Percentiles rank a stretch among this genome's conserved stretches.
Evolutionary conservation across 2,797 vertebrate genomes (phyloP).

Genomic region (Macrochelys suwanniensis): DNA sequence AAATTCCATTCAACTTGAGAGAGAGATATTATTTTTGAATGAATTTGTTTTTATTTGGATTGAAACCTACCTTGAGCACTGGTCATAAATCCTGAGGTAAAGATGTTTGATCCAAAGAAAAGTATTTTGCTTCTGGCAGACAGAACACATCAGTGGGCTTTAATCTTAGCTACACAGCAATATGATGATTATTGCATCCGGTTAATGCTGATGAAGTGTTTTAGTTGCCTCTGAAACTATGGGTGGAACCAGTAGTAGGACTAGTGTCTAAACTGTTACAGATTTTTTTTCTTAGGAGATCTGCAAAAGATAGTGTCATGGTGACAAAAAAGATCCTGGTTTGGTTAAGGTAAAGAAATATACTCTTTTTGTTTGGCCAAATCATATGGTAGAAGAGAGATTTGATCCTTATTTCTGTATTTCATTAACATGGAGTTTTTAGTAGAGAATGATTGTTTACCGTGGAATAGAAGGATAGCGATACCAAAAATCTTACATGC

Average conservation of each 20-base stretch:
- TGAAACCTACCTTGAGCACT: background rate
- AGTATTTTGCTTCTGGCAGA: background rate
- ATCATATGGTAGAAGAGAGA: background rate
- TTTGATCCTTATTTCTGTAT: background rate
- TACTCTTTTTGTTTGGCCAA: background rate
- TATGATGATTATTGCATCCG: background rate
- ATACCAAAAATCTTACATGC: accelerated
- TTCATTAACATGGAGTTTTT: background rate
- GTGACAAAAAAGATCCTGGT: background rate
- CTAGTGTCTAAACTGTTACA: background rate
- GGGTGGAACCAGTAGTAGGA: background rate
- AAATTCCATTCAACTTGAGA: background rate
- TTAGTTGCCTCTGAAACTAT: background rate
- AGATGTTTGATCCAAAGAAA: background rate
- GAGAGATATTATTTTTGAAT: background rate
- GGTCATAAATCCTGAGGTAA: background rate
- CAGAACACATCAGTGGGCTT: background rate
- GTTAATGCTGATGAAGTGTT: background rate
- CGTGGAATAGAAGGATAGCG: accelerated
- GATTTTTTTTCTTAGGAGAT: background rate
- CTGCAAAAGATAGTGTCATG: background rate
- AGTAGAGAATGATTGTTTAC: background rate
- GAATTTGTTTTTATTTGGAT: background rate
- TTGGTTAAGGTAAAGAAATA: background rate
- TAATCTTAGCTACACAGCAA: background rate